Evolutionary conservation across 2,888 invertebrate species (phyloP), one percentile per base, ranked within the genome.

Genomic region (Galerucella calmariensis): DNA sequence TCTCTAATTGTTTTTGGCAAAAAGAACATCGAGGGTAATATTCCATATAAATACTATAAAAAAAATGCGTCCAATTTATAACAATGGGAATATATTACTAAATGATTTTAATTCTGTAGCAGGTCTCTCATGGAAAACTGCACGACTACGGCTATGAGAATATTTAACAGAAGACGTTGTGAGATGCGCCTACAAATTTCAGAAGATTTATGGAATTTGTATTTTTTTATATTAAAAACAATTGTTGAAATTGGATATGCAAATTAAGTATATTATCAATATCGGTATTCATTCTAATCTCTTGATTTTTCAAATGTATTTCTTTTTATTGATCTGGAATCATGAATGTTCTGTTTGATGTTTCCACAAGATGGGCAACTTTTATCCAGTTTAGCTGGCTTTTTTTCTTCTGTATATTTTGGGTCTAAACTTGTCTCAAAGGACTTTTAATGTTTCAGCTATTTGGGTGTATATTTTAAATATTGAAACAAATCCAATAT

Each of bases 41-140:
- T 62, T 62, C 62, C 12, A 62, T 62, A n/a, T n/a, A 12, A 41
- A n/a, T 62, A 41, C 12, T 20, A 62, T 10, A 16, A 44, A 46
- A 20, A 20, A 44, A 65, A 44, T 20, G 16, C n/a, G 61, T 59
- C 35, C 12, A 10, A 27, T 35, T 61, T 35, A 59, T 59, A 61
- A 35, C 24, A n/a, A 35, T 14, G 27, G 61, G 61, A 65, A 65
- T 46, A 5, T 65, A 46, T 41, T 44, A 65, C 20, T 65, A 65
- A 65, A 65, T 65, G 46, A 41, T 65, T 65, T 65, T 65, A 41
- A 65, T 65, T 65, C 63, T 65, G 63, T 65, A 65, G 35, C 63
- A 65, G 63, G 63, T 65, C 63, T 63, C 16, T 46, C 63, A 46
- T 44, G 63, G 63, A 65, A 41, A 41, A 65, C 41, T 65, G 46